Percentiles rank a stretch among this genome's conserved stretches.
phyloP scores from a whole-genome alignment of 2,888 invertebrate species.

The Monopis laevigella region DNA sequence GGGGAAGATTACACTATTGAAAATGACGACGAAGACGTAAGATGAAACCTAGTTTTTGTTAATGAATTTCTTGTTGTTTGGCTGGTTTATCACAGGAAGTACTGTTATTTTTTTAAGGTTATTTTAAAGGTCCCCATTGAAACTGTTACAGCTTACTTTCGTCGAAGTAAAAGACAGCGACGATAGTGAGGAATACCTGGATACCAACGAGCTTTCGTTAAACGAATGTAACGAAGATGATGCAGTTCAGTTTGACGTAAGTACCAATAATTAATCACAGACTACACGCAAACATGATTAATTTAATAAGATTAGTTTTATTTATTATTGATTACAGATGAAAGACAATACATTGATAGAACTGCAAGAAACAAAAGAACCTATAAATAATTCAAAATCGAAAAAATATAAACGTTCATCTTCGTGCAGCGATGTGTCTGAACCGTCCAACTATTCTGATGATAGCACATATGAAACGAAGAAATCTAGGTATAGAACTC shows the following conservation, averaged over 20 bases:
- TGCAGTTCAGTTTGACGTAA: background rate
- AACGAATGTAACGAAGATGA: background rate
- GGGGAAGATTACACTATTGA: background rate
- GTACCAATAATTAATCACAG: too few species aligned
- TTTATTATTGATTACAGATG: background rate
- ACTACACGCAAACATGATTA: too few species aligned
- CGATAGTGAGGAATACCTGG: background rate
- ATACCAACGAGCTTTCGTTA: background rate
- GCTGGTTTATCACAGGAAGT: too few species aligned
- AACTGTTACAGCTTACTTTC: background rate
- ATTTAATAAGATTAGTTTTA: too few species aligned
- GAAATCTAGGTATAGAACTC: background rate
- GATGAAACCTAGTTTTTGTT: background rate
- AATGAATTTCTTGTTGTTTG: background rate
- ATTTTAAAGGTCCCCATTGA: background rate
- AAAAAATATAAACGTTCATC: background rate
- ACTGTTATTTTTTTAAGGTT: background rate
- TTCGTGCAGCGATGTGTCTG: conserved; percentile 1
- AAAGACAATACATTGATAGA: conserved; percentile 2
- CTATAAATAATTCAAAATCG: background rate
- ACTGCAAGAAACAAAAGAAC: too few species aligned
- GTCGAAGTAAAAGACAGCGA: conserved; percentile 3
- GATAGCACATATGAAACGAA: background rate
- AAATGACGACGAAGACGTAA: conserved; percentile 3
- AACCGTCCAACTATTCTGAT: conserved; percentile 4